These are phyloP conservation scores for Acanthisitta chloris DNA, from an alignment of 2,113 vertebrate species.

Conservation along the genomic window DNA sequence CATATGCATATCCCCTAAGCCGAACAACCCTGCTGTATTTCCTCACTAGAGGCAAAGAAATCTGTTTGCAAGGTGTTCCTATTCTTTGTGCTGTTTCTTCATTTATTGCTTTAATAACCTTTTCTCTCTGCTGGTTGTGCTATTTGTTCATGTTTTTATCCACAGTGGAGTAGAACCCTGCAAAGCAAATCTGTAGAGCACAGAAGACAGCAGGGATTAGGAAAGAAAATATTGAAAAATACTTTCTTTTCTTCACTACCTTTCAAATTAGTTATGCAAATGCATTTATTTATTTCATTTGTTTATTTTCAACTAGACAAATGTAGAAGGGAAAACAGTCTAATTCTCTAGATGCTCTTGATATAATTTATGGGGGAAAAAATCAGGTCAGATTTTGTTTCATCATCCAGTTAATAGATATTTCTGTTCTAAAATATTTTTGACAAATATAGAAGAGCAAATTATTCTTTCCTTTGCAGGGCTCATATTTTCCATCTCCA, in stretches of 20 bases:
- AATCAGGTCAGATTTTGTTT: neutral
- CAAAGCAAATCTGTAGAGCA: neutral
- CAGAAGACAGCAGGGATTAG: neutral
- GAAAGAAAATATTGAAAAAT: neutral
- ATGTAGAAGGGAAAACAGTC: neutral
- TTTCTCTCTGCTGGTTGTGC: neutral
- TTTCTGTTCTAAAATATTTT: neutral
- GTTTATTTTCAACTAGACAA: neutral
- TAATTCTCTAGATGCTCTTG: neutral
- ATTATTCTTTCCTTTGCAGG: neutral
- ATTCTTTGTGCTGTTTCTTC: neutral
- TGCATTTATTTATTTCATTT: neutral
- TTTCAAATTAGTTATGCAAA: neutral
- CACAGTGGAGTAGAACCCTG: neutral
- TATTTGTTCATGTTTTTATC: neutral
- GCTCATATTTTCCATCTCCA: neutral
- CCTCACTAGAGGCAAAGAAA: neutral
- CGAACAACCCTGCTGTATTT: neutral
- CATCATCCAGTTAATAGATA: neutral
- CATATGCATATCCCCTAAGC: neutral
- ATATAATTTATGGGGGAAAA: neutral
- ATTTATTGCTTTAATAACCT: constrained; percentile 27
- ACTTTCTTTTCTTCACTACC: neutral
- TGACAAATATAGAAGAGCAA: neutral
- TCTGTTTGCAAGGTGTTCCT: constrained; percentile 16